Percentiles rank a stretch among this genome's conserved stretches.
phyloP scores from a whole-genome alignment of 2,797 vertebrate genomes.

The Scomberomorus guttatus region DNA sequence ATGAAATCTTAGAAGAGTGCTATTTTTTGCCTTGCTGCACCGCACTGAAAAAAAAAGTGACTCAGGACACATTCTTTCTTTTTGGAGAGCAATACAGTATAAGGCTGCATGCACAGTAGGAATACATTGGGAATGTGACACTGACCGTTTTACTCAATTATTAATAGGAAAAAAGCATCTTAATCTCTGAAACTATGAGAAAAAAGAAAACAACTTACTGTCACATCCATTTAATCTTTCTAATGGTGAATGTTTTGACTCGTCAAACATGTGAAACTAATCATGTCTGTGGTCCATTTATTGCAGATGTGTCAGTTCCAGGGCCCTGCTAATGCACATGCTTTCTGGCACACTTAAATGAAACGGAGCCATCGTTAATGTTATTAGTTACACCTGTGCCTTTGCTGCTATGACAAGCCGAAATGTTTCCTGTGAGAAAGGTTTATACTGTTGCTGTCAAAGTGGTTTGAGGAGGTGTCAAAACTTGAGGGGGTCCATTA shows the following conservation, averaged over 20 bases:
- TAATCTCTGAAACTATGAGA: constrained; percentile 2
- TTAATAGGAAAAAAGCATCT: neutral
- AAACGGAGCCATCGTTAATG: constrained; percentile 3
- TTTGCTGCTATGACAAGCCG: neutral
- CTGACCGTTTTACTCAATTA: constrained; percentile 3
- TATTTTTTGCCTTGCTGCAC: constrained; percentile 42
- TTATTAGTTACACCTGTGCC: neutral
- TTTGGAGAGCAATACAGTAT: constrained; percentile 17
- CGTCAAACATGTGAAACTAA: constrained; percentile 26
- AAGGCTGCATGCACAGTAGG: neutral
- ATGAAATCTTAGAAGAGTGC: constrained; percentile 33
- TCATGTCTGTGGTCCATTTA: constrained; percentile 6
- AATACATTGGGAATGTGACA: constrained; percentile 4
- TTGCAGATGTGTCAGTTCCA: constrained; percentile 18
- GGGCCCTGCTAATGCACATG: neutral
- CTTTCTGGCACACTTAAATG: neutral
- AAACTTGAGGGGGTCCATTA: neutral
- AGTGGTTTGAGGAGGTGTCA: neutral
- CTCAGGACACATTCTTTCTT: constrained; percentile 18
- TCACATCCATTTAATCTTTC: neutral
- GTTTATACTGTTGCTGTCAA: neutral
- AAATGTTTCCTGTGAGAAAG: neutral
- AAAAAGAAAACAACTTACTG: neutral
- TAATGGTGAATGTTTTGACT: constrained; percentile 1
- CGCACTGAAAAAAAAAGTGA: constrained; percentile 20